Percentiles rank a stretch among this genome's conserved stretches.
Conservation (phyloP, 2,113 vertebrate species). For the Isurus oxyrinchus region DNA sequence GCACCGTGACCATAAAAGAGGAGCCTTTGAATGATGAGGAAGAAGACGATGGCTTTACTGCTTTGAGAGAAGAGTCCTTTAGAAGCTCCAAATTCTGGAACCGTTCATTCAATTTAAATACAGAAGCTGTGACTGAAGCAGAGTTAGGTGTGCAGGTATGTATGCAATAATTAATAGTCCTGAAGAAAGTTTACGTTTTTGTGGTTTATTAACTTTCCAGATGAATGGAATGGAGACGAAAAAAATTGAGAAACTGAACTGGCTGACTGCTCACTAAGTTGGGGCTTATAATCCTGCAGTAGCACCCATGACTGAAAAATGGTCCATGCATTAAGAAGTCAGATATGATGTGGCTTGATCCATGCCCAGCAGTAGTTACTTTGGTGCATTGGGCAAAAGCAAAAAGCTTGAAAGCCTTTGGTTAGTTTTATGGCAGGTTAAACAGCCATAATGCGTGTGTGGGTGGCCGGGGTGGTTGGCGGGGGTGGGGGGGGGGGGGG, state of each 20-base stretch:
- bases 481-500: too few species aligned
- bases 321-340: neutral
- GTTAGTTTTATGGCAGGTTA: neutral
- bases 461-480: too few species aligned
- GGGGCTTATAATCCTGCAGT: neutral
- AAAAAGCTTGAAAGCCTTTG: neutral
- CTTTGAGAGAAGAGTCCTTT: conserved; percentile 6
- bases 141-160: conserved; percentile 13
- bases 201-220: neutral
- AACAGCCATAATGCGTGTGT: neutral
- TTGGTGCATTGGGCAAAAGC: neutral
- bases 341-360: neutral
- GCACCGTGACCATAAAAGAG: conserved; percentile 4
- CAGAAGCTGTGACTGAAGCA: conserved; percentile 10
- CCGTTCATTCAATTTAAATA: conserved; percentile 26
- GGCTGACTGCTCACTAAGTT: neutral
- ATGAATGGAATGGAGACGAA: neutral
- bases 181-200: neutral
- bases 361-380: neutral
- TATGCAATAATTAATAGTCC: neutral
- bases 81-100: neutral
- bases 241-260: neutral
- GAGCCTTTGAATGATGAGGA: conserved; percentile 29
- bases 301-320: neutral
- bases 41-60: neutral